Percentiles rank a stretch among this genome's conserved stretches.
These are phyloP conservation scores for Notospermus geniculatus DNA, from an alignment of 1,140 invertebrate species.

Conservation along the genomic window DNA sequence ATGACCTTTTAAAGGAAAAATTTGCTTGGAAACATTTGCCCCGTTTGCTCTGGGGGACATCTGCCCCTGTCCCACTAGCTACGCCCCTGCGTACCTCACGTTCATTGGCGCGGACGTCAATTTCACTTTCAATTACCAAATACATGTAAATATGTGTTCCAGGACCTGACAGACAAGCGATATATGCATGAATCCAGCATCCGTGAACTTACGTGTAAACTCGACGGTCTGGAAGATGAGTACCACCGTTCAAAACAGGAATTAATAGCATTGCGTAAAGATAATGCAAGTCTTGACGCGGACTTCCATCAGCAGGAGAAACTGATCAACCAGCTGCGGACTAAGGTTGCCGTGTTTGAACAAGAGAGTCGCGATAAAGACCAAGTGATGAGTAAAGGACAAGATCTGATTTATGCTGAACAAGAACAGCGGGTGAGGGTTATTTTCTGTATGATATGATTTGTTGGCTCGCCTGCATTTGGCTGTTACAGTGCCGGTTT, in stretches of 20 bases:
- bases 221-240: constrained; percentile 47
- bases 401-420: constrained; percentile 46
- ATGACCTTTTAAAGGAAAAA: no score
- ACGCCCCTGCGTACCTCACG: no score
- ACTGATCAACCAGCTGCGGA: constrained; percentile 59
- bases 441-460: no score
- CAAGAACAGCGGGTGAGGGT: constrained; percentile 52
- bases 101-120: no score
- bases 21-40: no score
- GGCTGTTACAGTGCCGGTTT: no score
- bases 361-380: constrained; percentile 66
- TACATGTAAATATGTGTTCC: no score
- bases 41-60: no score
- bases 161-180: constrained; percentile 51
- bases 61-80: no score
- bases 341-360: constrained; percentile 63
- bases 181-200: constrained; percentile 48
- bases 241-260: constrained; percentile 42
- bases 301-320: constrained; percentile 59
- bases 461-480: no score
- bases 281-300: constrained; percentile 45
- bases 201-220: constrained; percentile 42
- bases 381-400: constrained; percentile 49
- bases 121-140: no score
- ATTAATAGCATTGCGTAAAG: constrained; percentile 43